Evolutionary conservation across 2,888 invertebrate genomes (phyloP), one percentile per base, ranked within the genome.

Genomic region (Halictus quadricinctus): DNA sequence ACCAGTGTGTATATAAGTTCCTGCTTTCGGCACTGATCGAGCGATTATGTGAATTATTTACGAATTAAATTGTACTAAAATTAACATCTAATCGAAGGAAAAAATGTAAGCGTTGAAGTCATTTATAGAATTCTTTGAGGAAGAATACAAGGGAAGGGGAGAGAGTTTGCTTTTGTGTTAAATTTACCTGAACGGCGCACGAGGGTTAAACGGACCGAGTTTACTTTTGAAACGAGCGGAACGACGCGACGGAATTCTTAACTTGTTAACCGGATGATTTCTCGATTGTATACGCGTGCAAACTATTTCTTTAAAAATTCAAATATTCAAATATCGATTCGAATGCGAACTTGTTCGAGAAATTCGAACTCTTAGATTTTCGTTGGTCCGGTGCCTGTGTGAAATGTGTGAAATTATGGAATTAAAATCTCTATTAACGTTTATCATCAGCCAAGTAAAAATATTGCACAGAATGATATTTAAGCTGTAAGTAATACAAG

Each of bases 141-240:
- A 64, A 13, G 64, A 64, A 29, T 64, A 15, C 7, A 15, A 15
- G 29, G 29, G 64, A 29, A 64, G 29, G 29, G 29, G 36, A 36
- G 29, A 60, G 64, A 15, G 29, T 29, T 64, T 41, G 69, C 41
- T 36, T 41, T 64, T 64, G 29, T 29, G 64, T 64, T 64, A 29
- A 64, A 64, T 64, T 64, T 64, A 64, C 64, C 64, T 64, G 64
- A 64, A 64, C 64, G 64, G 29, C 29, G 25, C 64, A 25, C 60
- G 25, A 60, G 29, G 66, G 66, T 69, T 69, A 46, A 73, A 8
- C 69, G 72, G 66, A n/a, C 25, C 41, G 50, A 60, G 78, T 84
- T 54, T 64, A 78, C 48, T 64, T 73, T 78, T 74, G 41, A 48
- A 80, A 74, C 50, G 54, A 66, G 10, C 15, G 21, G 29, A 36